Base-by-base conservation (phyloP, 2,888 invertebrate species). In the Hecatera dysodea region DNA sequence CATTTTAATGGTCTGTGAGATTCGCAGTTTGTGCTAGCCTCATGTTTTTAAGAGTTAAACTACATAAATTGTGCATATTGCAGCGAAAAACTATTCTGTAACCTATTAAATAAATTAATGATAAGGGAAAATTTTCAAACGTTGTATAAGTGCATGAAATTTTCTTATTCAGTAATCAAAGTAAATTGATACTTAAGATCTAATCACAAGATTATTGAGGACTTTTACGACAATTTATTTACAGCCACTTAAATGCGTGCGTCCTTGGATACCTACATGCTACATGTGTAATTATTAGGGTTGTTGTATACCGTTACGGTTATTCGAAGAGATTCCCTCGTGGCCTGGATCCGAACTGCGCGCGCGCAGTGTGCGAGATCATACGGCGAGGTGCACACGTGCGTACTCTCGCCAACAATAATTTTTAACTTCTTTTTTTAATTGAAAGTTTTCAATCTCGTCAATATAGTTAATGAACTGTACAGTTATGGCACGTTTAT, bases 271-370 rank as follows among this genome's bases (percentile, higher is more conserved):
- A 15, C n/a, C 8, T 72, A 46, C 42, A 65, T 72, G 29, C 8
- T 72, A 46, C 42, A 65, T 72, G 29, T 69, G 79, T 77, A 76
- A 85, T 87, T 83, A 85, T 78, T 73, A 79, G 88, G 87, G 86
- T 83, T 78, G 74, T 56, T 72, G 74, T 75, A 66, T 87, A 89
- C 90, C 84, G 84, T 84, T 86, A 86, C 85, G 78, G 70, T 82
- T 68, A 75, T 72, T 83, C 62, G 70, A 72, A 84, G 85, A 85
- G 48, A 69, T 81, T 85, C 82, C 81, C 76, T 75, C 80, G 81
- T 83, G 85, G 86, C 81, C 86, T 72, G 83, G 81, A 81, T 81
- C 75, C 77, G 75, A 68, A 68, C 61, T 67, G 78, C 74, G 81
- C 80, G 36, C 46, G 77, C 83, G 81, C 87, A 88, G 87, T 88